Conservation (phyloP, 2,888 invertebrate genomes). For the Eucriotettix oculatus region DNA sequence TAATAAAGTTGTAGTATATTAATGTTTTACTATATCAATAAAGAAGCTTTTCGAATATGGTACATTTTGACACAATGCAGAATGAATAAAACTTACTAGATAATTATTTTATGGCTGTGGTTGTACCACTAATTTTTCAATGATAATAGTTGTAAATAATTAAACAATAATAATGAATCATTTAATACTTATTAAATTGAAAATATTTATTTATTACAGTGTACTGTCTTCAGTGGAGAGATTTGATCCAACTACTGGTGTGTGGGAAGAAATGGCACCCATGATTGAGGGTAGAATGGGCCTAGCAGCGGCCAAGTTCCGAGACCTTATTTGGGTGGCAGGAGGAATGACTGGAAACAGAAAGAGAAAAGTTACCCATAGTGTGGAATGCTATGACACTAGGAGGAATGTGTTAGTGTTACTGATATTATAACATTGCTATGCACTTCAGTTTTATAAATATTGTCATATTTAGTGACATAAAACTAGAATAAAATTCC, state of each 20-base stretch:
- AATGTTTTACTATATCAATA: too few relatives aligned
- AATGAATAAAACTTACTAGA: too few relatives aligned
- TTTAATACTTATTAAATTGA: too few relatives aligned
- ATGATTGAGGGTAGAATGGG: constrained; percentile 44
- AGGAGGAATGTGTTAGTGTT: constrained; percentile 36
- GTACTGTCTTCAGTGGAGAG: constrained; percentile 43
- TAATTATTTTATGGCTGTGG: too few relatives aligned
- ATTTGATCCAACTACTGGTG: constrained; percentile 36
- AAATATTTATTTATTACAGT: constrained; percentile 21
- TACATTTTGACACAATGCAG: too few relatives aligned
- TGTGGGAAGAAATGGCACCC: constrained; percentile 40
- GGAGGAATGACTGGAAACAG: constrained; percentile 46
- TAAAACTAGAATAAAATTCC: too few relatives aligned
- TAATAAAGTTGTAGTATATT: background rate
- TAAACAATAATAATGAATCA: too few relatives aligned
- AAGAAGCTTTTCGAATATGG: too few relatives aligned
- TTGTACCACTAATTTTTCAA: too few relatives aligned
- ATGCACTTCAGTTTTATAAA: background rate
- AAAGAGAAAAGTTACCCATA: constrained; percentile 35
- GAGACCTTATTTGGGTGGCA: constrained; percentile 53
- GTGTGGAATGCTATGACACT: constrained; percentile 47
- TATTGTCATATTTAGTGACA: background rate
- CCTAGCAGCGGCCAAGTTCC: constrained; percentile 39
- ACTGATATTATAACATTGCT: background rate
- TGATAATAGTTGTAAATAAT: too few relatives aligned